A percentile compares a stretch with the other conserved stretches of the same genome.
Conservation (phyloP, 2,797 vertebrate species). For the Delichon dasypus region DNA sequence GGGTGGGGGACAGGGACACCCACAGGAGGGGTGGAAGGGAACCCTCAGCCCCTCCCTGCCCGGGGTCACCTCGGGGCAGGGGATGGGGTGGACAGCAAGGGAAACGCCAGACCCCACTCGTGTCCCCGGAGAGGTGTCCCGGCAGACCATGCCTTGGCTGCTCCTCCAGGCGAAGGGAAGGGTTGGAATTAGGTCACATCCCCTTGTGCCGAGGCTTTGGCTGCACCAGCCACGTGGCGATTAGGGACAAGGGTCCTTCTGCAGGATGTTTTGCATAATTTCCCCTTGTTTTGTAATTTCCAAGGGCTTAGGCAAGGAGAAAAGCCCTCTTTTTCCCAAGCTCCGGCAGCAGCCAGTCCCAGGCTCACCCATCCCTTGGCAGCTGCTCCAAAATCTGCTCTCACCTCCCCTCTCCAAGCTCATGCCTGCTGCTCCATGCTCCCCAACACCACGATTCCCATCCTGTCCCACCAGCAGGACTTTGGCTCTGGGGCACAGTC, state of each 20-base stretch:
- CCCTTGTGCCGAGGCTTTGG: slow-evolving; percentile 47
- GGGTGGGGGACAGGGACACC: neutral
- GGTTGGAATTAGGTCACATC: slow-evolving; percentile 3
- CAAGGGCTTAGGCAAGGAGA: neutral
- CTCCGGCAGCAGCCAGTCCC: neutral
- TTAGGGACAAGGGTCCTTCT: slow-evolving; percentile 60
- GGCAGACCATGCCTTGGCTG: neutral
- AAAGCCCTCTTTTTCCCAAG: neutral
- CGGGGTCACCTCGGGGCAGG: neutral
- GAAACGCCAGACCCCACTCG: fast-evolving
- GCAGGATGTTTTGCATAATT: slow-evolving; percentile 42
- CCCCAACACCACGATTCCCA: fast-evolving
- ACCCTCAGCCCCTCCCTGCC: neutral
- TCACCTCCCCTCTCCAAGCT: fast-evolving
- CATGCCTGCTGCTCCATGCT: fast-evolving
- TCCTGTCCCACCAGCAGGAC: neutral
- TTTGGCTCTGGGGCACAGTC: neutral
- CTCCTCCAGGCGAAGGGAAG: neutral
- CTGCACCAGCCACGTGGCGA: neutral
- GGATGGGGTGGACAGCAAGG: neutral
- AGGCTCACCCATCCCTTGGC: neutral
- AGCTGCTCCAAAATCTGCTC: fast-evolving
- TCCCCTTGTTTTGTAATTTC: slow-evolving; percentile 58
- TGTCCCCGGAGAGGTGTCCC: neutral
- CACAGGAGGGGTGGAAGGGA: neutral